Evolutionary conservation across 1,140 invertebrate genomes (phyloP), one percentile per base, ranked within the genome.

Genomic region (Megalopta genalis): DNA sequence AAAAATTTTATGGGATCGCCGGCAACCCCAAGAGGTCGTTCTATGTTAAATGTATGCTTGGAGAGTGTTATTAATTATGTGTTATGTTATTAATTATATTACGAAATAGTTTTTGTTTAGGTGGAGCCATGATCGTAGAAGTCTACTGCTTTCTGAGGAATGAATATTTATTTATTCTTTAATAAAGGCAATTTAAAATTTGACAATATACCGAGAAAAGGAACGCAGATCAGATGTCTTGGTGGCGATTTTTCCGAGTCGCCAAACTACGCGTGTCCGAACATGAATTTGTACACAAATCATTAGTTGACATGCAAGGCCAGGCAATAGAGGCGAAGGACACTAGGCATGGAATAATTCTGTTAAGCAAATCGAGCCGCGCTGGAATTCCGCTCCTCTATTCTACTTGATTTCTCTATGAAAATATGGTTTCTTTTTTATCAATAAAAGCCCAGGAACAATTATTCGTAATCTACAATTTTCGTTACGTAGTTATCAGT

Each of bases 281-380:
- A 65, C 49, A 72, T 73, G 52, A 78, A 78, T 79, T 74, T 49
- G 37, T 79, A 49, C 49, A 79, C 77, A 74, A 74, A 74, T 79
- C 70, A 74, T 79, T 79, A 74, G 77, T 39, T 74, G 70, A 74
- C 63, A 25, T 49, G 49, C 69, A 70, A 79, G 70, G 77, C 62
- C 70, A 27, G 57, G 73, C 39, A 69, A 64, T 62, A 23, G 52
- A 71, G 52, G 42, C 54, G 76, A 82, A 82, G 71, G 70, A 62
- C 77, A 62, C n/a, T 37, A 60, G 14, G 27, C 60, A 14, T 77
- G 68, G n/a, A 37, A 46, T 46, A 64, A 78, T 84, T 70, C 49
- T 54, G 59, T 65, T 32, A 64, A 46, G 60, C 65, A 16, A 65
- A 42, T 68, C 46, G 21, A 18, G 49, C 62, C 63, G 83, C 46